A percentile compares a stretch with the other conserved stretches of the same genome.
These are phyloP conservation scores for Siphamia tubifer DNA, from an alignment of 2,113 vertebrate species.

Conservation along the genomic window DNA sequence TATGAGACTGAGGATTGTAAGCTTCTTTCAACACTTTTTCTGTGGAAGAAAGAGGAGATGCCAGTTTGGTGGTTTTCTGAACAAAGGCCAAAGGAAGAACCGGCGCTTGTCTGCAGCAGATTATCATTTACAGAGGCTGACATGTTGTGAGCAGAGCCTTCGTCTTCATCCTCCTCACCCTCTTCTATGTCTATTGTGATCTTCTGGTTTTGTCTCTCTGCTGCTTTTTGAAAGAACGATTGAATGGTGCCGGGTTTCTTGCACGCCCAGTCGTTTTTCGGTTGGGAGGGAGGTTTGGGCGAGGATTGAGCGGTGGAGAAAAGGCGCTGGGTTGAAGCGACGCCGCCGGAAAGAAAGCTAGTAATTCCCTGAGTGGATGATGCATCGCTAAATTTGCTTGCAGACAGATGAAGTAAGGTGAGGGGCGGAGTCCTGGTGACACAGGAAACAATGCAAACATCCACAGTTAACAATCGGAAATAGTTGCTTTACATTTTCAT, in stretches of 20 bases:
- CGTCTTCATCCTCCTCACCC: slow-evolving; percentile 1
- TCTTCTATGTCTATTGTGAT: not conserved
- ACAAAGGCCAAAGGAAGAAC: not conserved
- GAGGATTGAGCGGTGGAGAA: slow-evolving; percentile 18
- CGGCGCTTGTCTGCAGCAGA: not conserved
- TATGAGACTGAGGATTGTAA: not conserved
- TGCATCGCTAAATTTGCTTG: slow-evolving; percentile 86
- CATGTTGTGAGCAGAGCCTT: not conserved
- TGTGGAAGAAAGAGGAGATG: slow-evolving; percentile 75
- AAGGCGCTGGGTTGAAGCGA: slow-evolving; percentile 57
- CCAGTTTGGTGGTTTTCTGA: not conserved
- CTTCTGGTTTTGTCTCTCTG: slow-evolving; percentile 73
- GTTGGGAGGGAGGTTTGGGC: slow-evolving; percentile 8
- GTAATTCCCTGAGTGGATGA: slow-evolving; percentile 80
- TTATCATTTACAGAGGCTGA: not conserved
- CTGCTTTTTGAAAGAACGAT: slow-evolving; percentile 86
- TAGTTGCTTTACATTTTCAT: not conserved
- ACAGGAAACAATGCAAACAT: not conserved
- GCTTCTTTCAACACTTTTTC: slow-evolving; percentile 57
- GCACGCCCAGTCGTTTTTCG: slow-evolving; percentile 38
- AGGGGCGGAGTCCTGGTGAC: slow-evolving; percentile 88
- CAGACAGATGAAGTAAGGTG: slow-evolving; percentile 85
- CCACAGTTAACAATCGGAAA: not conserved
- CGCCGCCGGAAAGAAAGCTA: slow-evolving; percentile 82
- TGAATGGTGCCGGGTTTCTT: slow-evolving; percentile 79